Conservation (phyloP, 2,113 vertebrate genomes). For the Corythoichthys intestinalis region DNA sequence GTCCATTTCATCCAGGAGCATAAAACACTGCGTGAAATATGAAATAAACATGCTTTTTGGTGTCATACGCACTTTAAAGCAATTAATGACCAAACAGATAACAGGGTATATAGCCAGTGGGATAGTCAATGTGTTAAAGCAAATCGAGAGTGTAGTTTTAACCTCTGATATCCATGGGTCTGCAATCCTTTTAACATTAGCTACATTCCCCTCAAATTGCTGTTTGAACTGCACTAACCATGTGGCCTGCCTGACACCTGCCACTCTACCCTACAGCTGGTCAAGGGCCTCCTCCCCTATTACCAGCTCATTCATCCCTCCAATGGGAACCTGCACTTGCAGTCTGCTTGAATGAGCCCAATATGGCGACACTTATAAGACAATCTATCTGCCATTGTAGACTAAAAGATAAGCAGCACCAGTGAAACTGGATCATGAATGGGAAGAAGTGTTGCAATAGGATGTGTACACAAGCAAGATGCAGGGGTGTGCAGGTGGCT, state of each 20-base stretch:
- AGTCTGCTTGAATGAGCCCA: slow-evolving; percentile 65
- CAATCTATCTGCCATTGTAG: slow-evolving; percentile 54
- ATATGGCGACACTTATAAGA: slow-evolving; percentile 69
- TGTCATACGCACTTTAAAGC: not conserved
- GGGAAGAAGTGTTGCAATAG: slow-evolving; percentile 23
- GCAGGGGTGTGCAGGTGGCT: not conserved
- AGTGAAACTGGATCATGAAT: slow-evolving; percentile 41
- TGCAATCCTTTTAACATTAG: not conserved
- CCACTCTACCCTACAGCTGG: slow-evolving; percentile 36
- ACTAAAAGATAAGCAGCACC: slow-evolving; percentile 29
- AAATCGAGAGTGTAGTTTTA: not conserved
- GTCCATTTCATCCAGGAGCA: too few species aligned
- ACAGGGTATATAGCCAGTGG: slow-evolving; percentile 11
- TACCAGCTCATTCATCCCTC: slow-evolving; percentile 67
- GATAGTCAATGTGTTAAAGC: slow-evolving; percentile 11
- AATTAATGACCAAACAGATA: slow-evolving; percentile 13
- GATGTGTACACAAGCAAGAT: slow-evolving; percentile 17
- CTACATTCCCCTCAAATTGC: slow-evolving; percentile 40
- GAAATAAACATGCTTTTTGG: too few species aligned
- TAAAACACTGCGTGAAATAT: too few species aligned
- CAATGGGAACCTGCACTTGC: slow-evolving; percentile 55
- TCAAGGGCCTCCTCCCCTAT: slow-evolving; percentile 59
- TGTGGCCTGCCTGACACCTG: slow-evolving; percentile 53
- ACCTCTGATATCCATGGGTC: slow-evolving; percentile 15
- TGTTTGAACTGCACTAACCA: slow-evolving; percentile 58